Base-by-base conservation (phyloP, 2,797 vertebrate species). In the Girardinus metallicus region DNA sequence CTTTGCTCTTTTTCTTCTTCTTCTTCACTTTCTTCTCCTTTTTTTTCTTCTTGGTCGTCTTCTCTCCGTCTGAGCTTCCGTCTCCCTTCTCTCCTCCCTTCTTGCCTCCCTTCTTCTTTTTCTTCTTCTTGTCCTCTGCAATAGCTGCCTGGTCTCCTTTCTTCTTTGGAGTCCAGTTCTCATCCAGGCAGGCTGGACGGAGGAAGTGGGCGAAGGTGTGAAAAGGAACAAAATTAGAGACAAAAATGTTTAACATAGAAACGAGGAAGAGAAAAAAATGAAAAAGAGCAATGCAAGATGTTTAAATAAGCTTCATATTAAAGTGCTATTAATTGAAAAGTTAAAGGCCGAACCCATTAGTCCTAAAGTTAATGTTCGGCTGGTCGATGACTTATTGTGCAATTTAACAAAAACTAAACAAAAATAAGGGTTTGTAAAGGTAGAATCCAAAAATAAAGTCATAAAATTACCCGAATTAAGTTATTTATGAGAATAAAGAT, bases 161-260 rank as follows among this genome's bases (percentile, higher is more conserved):
- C 94, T 94, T 98, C 87, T 90, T 95, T 1, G 18, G 1, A 0
- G 44, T 76, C 96, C 96, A 98, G 1, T 87, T 78, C 87, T 99
- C 98, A 0, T 86, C 74, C 88, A 99, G 94, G 85, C 98, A 99
- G 81, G 93, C 98, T 99, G 92, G 64, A 46, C 1, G 60, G 60
- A 62, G 12, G 53, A 26, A 23, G 7, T 1, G 46, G 66, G 51
- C 5, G 36, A 36, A n/a, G 15, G 21, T 29, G 2, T 26, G 5
- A 49, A 0, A 2, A 43, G n/a, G 2, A 15, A 66, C 31, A 31
- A 23, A 26, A 15, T 16, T 5, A 12, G 29, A 73, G 47, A 73
- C 31, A 26, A 44, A 29, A 8, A 26, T 1, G 5, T 26, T 4
- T 31, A 43, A 7, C n/a, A 21, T 13, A 26, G 13, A 15, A 18